Base-by-base conservation (phyloP, 2,797 vertebrate species). In the Cyclopterus lumpus region DNA sequence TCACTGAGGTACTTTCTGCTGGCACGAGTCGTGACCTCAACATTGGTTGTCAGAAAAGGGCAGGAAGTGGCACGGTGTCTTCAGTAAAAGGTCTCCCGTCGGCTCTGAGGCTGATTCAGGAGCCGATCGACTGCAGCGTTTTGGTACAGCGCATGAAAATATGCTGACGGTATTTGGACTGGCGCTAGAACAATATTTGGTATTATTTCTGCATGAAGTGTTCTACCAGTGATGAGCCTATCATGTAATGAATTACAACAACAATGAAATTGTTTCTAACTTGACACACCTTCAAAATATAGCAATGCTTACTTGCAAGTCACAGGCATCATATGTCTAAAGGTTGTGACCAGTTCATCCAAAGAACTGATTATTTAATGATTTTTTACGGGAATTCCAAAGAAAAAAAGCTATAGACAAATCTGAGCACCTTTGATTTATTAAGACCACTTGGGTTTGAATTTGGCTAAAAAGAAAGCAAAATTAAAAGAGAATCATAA, bases 1-100 rank as follows among this genome's bases (percentile, higher is more conserved):
- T 63, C 51, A 32, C 34, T 42, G 38, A 53, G 34, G 14, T 26
- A 0, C 22, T 62, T 73, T 64, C 4, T 22, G 54, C 71, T 60
- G 26, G 40, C 28, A 8, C 14, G 36, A 63, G 53, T 53, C 67
- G 53, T 42, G 38, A 55, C 44, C 22, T 78, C 20, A 20, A 3
- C 15, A 44, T 20, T 7, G 36, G 65, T 10, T 65, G 40, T 75
- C 22, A 73, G 59, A 64, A 62, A 60, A 51, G 15, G 24, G 77
- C 70, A 61, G n/a, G 38, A 76, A 71, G 15, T n/a, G 26, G 48
- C 61, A 59, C 18, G 4, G 12, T 42, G 57, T 40, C 44, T 59
- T 62, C 32, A 46, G 30, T 28, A 63, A 55, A 70, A 77, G 38
- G 26, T 83, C 57, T 51, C 16, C 26, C 71, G 74, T 71, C 32